Evolutionary conservation across 1,140 invertebrate genomes (phyloP).

Genomic region (Globodera ellingtonae): DNA sequence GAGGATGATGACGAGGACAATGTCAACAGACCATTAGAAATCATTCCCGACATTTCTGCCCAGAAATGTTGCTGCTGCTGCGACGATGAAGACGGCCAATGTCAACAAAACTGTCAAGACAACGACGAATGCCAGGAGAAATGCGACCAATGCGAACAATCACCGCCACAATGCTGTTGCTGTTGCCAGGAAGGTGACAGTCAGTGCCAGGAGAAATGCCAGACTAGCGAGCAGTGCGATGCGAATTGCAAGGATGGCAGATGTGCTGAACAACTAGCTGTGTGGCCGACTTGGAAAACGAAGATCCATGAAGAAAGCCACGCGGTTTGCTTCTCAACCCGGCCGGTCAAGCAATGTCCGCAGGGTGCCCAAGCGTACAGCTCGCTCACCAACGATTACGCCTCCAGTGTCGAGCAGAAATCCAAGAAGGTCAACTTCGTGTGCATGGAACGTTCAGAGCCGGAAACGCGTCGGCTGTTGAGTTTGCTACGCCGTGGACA

Average conservation of each 20-base stretch:
- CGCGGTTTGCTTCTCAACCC: constrained; percentile 51
- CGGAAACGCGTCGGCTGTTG: constrained; percentile 23
- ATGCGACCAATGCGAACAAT: background rate
- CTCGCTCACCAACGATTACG: background rate
- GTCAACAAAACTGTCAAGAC: constrained; percentile 20
- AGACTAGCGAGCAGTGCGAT: background rate
- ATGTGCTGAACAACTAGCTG: constrained; percentile 19
- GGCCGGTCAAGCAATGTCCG: constrained; percentile 46
- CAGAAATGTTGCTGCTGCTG: background rate
- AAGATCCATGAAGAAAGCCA: constrained; percentile 36
- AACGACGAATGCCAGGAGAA: constrained; percentile 15
- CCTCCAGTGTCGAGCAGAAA: background rate
- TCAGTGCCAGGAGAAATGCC: too few relatives aligned
- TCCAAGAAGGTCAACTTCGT: constrained; percentile 14
- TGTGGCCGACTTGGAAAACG: constrained; percentile 30
- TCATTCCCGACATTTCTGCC: background rate
- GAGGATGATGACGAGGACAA: constrained; percentile 7
- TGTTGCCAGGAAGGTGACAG: too few relatives aligned
- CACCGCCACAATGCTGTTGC: too few relatives aligned
- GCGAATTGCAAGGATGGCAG: too few relatives aligned
- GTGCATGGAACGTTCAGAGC: constrained; percentile 17
- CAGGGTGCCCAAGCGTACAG: constrained; percentile 7
- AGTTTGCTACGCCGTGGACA: background rate
- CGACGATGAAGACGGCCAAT: constrained; percentile 5
- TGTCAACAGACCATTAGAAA: background rate